phyloP scores from a whole-genome alignment of 2,888 invertebrate genomes.

The Mythimna lalbum region DNA sequence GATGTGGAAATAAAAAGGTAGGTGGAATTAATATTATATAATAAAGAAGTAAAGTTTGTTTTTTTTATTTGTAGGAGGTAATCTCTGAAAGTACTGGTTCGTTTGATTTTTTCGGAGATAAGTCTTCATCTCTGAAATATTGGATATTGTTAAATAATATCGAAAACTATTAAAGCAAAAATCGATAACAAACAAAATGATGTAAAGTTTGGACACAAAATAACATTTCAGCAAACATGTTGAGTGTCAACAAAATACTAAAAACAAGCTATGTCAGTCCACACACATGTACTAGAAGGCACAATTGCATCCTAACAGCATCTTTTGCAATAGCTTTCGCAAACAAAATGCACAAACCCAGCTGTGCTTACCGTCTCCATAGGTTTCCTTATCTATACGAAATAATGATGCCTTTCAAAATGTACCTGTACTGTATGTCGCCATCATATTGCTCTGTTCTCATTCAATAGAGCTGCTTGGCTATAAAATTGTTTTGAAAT shows the following conservation, averaged over 20 bases:
- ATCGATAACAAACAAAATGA: not conserved
- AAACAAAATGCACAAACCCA: slow-evolving; percentile 44
- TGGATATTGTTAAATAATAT: too few relatives aligned
- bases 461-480: slow-evolving; percentile 9
- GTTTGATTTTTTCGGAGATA: too few relatives aligned
- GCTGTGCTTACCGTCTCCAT: slow-evolving; percentile 19
- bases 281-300: slow-evolving; percentile 16
- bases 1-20: too few relatives aligned
- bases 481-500: slow-evolving; percentile 28
- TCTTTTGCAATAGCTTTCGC: slow-evolving; percentile 52
- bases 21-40: too few relatives aligned
- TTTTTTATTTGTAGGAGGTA: too few relatives aligned
- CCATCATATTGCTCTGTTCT: slow-evolving; percentile 39
- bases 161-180: too few relatives aligned
- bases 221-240: not conserved
- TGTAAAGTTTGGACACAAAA: not conserved
- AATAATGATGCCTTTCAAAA: slow-evolving; percentile 46
- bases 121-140: too few relatives aligned
- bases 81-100: too few relatives aligned
- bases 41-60: too few relatives aligned
- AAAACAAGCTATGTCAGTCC: not conserved
- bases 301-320: slow-evolving; percentile 42
- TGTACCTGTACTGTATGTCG: slow-evolving; percentile 14
- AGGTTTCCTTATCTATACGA: slow-evolving; percentile 15
- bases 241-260: not conserved